Conservation (phyloP, 2,797 vertebrate genomes). For the Sciaenops ocellatus region DNA sequence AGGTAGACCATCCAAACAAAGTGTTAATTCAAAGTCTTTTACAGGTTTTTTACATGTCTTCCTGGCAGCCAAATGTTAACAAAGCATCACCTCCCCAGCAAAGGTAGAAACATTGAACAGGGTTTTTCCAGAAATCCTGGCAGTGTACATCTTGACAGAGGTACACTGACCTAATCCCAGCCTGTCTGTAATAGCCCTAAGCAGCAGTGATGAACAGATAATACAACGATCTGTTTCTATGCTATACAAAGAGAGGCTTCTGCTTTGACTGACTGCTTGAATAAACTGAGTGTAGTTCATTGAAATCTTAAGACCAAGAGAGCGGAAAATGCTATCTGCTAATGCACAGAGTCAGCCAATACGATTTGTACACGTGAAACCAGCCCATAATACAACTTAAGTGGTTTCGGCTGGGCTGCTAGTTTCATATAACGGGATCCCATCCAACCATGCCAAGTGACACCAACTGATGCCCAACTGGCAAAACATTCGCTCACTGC, state of each 20-base stretch:
- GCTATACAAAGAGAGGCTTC: background rate
- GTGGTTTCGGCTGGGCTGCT: background rate
- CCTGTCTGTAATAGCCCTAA: conserved; percentile 1
- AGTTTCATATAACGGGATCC: conserved; percentile 5
- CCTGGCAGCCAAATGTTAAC: background rate
- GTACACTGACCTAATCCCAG: background rate
- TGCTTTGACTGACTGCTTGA: background rate
- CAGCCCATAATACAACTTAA: background rate
- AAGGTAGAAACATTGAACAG: conserved; percentile 2
- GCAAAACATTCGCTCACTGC: background rate
- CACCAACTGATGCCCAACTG: background rate
- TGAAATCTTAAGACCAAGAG: background rate
- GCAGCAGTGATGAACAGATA: background rate
- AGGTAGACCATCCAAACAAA: too few species aligned
- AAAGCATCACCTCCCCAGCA: background rate
- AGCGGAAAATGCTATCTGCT: background rate
- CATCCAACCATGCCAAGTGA: background rate
- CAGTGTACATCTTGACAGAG: background rate
- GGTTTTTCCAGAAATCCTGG: conserved; percentile 39
- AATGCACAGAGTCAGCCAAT: background rate
- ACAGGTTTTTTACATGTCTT: background rate
- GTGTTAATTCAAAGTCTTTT: background rate
- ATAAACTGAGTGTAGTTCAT: background rate
- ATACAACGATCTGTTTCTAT: background rate
- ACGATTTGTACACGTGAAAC: background rate